These are phyloP conservation scores for Ectropis grisescens DNA, from an alignment of 1,140 invertebrate species.

Conservation along the genomic window DNA sequence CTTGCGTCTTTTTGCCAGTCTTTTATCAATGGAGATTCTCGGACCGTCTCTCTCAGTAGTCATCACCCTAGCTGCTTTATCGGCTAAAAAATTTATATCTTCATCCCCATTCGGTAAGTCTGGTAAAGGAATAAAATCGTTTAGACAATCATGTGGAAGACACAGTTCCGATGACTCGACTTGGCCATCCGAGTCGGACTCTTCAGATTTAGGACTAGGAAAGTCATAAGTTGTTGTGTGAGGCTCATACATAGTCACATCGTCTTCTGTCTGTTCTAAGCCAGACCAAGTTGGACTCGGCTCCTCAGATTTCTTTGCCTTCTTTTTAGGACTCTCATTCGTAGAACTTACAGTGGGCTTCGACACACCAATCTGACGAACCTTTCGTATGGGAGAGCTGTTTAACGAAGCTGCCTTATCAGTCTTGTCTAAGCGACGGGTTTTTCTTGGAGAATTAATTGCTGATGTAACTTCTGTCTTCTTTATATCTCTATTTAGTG, in stretches of 20 bases:
- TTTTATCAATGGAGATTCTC: slow-evolving; percentile 30
- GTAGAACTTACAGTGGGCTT: slow-evolving; percentile 43
- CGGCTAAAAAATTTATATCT: slow-evolving; percentile 50
- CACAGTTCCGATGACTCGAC: slow-evolving; percentile 54
- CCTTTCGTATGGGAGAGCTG: slow-evolving; percentile 63
- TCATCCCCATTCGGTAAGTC: slow-evolving; percentile 35
- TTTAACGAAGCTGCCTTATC: slow-evolving; percentile 60
- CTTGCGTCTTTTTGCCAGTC: slow-evolving; percentile 39
- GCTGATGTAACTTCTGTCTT: slow-evolving; percentile 44
- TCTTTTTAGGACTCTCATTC: slow-evolving; percentile 52
- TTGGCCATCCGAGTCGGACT: slow-evolving; percentile 55
- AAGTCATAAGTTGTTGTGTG: slow-evolving; percentile 56
- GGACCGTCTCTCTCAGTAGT: slow-evolving; percentile 48
- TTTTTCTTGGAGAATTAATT: slow-evolving; percentile 54
- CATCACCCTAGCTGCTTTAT: slow-evolving; percentile 57
- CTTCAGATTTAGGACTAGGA: slow-evolving; percentile 39
- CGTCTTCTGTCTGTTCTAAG: slow-evolving; percentile 32
- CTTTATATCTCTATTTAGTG: slow-evolving; percentile 44
- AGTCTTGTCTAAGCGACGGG: slow-evolving; percentile 57
- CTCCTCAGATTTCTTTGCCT: slow-evolving; percentile 36
- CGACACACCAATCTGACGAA: slow-evolving; percentile 51
- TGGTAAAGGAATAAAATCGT: slow-evolving; percentile 59
- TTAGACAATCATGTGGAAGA: slow-evolving; percentile 59
- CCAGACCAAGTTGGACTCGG: slow-evolving; percentile 35
- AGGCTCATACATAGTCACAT: slow-evolving; percentile 66